Evolutionary conservation across 2,797 vertebrate genomes (phyloP).

Genomic region (Peromyscus aztecus): DNA sequence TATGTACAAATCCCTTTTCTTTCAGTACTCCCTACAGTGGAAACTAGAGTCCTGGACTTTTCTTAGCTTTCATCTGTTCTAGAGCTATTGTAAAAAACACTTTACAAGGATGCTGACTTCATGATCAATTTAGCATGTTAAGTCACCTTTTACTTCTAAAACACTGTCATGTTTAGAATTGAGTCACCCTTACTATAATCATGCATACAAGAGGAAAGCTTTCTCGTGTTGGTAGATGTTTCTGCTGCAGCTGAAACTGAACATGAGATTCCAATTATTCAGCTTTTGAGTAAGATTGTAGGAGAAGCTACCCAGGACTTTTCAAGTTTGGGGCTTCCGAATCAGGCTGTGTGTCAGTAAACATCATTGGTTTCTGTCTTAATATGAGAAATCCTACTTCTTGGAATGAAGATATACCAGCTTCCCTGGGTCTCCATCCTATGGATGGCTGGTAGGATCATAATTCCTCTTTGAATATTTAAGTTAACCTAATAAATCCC

Average conservation of each 20-base stretch:
- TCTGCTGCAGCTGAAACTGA: not conserved
- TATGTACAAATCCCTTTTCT: accelerated
- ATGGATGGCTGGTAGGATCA: not conserved
- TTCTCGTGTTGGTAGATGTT: accelerated
- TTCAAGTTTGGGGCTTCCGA: accelerated
- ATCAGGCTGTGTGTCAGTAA: not conserved
- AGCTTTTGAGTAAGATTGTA: not conserved
- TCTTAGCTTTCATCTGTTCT: not conserved
- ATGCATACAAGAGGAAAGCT: not conserved
- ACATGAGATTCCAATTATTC: not conserved
- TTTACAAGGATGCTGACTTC: not conserved
- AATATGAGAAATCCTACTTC: not conserved
- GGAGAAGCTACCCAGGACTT: not conserved
- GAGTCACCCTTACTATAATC: not conserved
- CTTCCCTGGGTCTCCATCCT: not conserved
- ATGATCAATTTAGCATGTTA: not conserved
- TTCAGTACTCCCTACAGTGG: not conserved
- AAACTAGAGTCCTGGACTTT: not conserved
- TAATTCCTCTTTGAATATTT: too few relatives aligned
- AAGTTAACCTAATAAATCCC: not conserved
- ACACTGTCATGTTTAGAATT: not conserved
- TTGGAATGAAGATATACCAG: not conserved
- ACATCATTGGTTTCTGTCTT: not conserved
- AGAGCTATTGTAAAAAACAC: not conserved
- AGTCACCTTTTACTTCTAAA: not conserved